Evolutionary conservation across 2,113 vertebrate species (phyloP).

Genomic region (Eubucco bourcierii): DNA sequence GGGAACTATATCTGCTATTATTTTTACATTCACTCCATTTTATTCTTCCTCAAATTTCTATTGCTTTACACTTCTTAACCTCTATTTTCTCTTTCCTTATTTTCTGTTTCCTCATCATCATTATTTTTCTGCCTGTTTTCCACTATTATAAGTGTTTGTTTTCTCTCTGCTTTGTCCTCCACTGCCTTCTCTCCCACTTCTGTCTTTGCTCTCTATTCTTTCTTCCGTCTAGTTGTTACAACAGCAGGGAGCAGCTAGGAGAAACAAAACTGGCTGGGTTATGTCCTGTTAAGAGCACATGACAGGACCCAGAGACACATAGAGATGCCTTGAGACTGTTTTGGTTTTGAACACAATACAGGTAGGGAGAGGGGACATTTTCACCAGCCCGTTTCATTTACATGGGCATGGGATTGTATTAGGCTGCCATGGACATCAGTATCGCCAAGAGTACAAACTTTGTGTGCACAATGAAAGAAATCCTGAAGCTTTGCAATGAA

Average conservation of each 20-base stretch:
- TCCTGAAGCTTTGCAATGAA: neutral
- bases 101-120: neutral
- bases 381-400: neutral
- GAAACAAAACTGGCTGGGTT: neutral
- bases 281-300: neutral
- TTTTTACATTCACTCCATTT: neutral
- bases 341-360: neutral
- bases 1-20: neutral
- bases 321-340: neutral
- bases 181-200: neutral
- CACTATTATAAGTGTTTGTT: neutral
- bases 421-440: neutral
- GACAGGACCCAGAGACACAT: neutral
- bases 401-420: neutral
- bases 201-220: neutral
- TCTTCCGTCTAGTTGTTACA: neutral
- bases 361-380: neutral
- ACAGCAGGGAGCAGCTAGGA: fast-evolving
- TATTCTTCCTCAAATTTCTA: neutral
- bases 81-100: neutral
- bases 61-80: neutral
- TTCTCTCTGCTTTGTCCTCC: neutral
- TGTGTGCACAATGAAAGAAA: neutral
- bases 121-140: neutral
- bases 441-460: neutral